phyloP scores from a whole-genome alignment of 1,140 invertebrate genomes.

The Dinoponera quadriceps region DNA sequence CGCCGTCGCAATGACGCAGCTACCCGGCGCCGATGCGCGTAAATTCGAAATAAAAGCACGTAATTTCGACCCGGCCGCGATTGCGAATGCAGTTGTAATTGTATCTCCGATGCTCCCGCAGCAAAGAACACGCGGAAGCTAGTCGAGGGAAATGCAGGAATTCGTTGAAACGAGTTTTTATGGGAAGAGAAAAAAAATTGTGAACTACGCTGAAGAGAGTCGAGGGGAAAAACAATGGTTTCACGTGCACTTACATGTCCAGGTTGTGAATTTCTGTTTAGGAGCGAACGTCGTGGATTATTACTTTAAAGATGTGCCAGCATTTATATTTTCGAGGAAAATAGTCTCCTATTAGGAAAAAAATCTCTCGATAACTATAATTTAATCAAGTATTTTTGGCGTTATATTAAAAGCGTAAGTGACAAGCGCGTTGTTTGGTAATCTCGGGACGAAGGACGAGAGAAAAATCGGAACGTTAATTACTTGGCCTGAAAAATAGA shows the following conservation, averaged over 20 bases:
- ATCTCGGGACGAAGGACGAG: background rate
- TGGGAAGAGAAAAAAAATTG: background rate
- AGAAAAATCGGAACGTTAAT: background rate
- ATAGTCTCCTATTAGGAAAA: background rate
- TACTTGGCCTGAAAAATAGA: slow-evolving; percentile 8
- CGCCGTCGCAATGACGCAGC: slow-evolving; percentile 3
- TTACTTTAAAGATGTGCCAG: too few species aligned
- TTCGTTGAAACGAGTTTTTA: too few species aligned
- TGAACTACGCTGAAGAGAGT: too few species aligned
- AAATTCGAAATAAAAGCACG: background rate
- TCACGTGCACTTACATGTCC: background rate
- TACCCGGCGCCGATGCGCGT: background rate
- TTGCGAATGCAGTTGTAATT: too few species aligned
- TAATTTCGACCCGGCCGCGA: too few species aligned
- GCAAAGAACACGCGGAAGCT: too few species aligned
- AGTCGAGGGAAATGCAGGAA: too few species aligned
- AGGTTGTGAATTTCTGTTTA: background rate
- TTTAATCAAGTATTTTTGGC: background rate
- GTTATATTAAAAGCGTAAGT: background rate
- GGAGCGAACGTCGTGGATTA: too few species aligned
- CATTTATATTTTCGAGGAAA: background rate
- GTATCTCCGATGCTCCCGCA: too few species aligned
- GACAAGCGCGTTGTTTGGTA: background rate
- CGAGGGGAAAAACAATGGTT: background rate
- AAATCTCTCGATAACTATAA: background rate